phyloP scores from a whole-genome alignment of 2,797 vertebrate species.

The Esox lucius region DNA sequence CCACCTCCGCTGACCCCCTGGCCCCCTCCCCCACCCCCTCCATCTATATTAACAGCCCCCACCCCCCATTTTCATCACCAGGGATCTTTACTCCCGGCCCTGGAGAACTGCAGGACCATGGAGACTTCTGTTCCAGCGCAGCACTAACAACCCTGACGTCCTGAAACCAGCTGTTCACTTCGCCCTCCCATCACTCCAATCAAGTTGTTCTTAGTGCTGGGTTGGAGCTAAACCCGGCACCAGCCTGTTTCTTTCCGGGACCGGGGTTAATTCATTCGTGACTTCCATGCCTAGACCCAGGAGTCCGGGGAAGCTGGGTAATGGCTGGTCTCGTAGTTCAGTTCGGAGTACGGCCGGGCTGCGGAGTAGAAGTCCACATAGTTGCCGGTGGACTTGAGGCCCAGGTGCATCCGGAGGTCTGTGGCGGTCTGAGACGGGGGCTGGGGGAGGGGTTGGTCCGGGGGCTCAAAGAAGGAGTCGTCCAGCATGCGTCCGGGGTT shows the following conservation, averaged over 20 bases:
- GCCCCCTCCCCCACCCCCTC: slow-evolving; percentile 1
- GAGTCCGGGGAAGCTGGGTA: slow-evolving; percentile 97
- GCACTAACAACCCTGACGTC: neutral
- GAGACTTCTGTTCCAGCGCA: neutral
- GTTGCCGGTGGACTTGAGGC: slow-evolving; percentile 97
- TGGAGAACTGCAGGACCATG: neutral
- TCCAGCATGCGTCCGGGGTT: slow-evolving; percentile 64
- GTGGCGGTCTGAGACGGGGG: slow-evolving; percentile 71
- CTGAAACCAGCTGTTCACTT: slow-evolving; percentile 9
- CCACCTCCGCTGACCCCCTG: neutral
- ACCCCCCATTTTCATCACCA: neutral
- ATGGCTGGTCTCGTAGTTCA: slow-evolving; percentile 99
- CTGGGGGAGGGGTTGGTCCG: slow-evolving; percentile 1
- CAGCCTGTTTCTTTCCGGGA: neutral
- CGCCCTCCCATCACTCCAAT: neutral
- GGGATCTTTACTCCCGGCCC: neutral
- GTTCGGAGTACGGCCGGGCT: slow-evolving; percentile 97
- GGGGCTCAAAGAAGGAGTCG: slow-evolving; percentile 58
- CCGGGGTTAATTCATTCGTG: neutral
- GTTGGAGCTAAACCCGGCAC: neutral
- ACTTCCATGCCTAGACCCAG: slow-evolving; percentile 86
- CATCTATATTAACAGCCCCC: neutral
- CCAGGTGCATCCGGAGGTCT: slow-evolving; percentile 98
- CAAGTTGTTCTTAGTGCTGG: neutral
- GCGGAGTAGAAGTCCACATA: slow-evolving; percentile 99